Percentiles rank a stretch among this genome's conserved stretches.
Evolutionary conservation across 2,797 vertebrate species (phyloP).

Genomic region (Lepilemur septentrionalis): DNA sequence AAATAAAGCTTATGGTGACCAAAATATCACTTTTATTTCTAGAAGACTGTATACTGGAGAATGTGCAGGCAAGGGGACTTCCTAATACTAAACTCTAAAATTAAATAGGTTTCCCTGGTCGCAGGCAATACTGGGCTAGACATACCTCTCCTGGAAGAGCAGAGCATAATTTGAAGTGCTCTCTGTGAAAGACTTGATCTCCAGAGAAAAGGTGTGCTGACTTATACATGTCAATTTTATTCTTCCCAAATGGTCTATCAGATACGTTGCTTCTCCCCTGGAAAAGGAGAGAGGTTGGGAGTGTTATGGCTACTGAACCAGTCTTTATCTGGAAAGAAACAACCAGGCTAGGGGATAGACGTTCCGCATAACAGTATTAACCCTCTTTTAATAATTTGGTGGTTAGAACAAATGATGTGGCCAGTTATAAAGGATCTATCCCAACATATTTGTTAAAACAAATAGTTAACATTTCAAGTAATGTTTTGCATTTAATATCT

Average conservation of each 20-base stretch:
- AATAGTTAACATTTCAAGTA: not conserved
- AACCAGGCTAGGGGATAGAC: not conserved
- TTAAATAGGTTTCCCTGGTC: not conserved
- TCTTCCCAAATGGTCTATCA: not conserved
- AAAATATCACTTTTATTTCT: not conserved
- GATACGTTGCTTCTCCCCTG: not conserved
- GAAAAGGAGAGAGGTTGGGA: not conserved
- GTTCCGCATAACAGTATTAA: not conserved
- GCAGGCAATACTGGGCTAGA: too few relatives aligned
- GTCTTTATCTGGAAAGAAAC: not conserved
- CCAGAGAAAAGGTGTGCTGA: not conserved
- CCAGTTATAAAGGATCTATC: not conserved
- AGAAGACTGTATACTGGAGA: not conserved
- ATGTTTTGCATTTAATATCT: not conserved
- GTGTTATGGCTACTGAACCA: not conserved
- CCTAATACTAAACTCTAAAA: not conserved
- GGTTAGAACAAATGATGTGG: not conserved
- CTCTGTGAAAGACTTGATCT: not conserved
- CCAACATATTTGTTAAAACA: not conserved
- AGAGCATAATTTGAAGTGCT: not conserved
- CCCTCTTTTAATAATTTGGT: not conserved
- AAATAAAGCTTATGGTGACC: not conserved
- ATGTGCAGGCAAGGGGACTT: not conserved
- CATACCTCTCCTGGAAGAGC: not conserved
- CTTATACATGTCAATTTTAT: not conserved